These are phyloP conservation scores for Labeo calbasu DNA, from an alignment of 2,797 vertebrate species.

Conservation along the genomic window DNA sequence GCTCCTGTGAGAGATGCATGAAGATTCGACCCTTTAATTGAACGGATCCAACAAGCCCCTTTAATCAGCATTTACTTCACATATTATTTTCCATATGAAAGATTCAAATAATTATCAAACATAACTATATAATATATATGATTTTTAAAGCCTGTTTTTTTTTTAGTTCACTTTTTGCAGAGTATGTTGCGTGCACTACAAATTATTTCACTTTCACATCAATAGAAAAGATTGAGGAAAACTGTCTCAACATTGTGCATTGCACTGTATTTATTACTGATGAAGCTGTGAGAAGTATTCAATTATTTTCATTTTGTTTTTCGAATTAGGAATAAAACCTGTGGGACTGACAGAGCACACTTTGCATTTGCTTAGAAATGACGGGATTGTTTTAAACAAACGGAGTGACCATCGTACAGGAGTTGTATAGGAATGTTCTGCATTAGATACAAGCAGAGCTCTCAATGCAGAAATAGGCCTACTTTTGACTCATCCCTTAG, in stretches of 20 bases:
- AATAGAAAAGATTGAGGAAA: constrained; percentile 22
- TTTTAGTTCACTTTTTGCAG: constrained; percentile 47
- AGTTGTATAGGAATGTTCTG: neutral
- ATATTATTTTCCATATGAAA: constrained; percentile 54
- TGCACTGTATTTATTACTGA: constrained; percentile 51
- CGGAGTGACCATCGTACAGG: neutral
- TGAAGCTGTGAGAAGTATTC: constrained; percentile 53
- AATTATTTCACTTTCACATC: constrained; percentile 47
- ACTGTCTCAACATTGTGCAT: constrained; percentile 29
- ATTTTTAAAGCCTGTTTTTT: constrained; percentile 49
- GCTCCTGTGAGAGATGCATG: constrained; percentile 13
- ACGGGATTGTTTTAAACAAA: neutral
- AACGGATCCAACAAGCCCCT: constrained; percentile 16
- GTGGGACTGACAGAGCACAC: constrained; percentile 16
- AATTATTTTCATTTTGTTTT: constrained; percentile 36
- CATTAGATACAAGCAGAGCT: neutral
- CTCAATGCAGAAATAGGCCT: neutral
- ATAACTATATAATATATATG: constrained; percentile 60
- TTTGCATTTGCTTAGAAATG: constrained; percentile 4
- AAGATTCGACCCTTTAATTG: constrained; percentile 53
- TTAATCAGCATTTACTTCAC: constrained; percentile 38
- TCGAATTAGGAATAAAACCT: constrained; percentile 56
- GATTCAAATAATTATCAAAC: constrained; percentile 55
- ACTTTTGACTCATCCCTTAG: constrained; percentile 1
- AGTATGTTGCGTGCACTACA: constrained; percentile 51